A percentile compares a stretch with the other conserved stretches of the same genome.
Evolutionary conservation across 2,797 vertebrate genomes (phyloP).

Genomic region (Yasuhikotakia modesta): DNA sequence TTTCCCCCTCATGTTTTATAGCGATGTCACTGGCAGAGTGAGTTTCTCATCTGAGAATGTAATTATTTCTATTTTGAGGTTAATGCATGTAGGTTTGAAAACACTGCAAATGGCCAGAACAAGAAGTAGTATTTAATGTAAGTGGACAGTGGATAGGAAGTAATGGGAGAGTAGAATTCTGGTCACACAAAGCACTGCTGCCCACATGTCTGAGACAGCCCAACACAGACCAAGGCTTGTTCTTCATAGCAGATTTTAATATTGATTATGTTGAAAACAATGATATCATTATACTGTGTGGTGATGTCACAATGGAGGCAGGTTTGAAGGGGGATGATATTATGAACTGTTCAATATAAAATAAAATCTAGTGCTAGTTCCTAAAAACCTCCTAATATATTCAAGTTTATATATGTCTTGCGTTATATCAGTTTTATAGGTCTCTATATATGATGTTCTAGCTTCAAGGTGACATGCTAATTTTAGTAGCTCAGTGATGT

Average conservation of each 20-base stretch:
- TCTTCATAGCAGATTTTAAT: neutral
- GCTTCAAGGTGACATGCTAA: slow-evolving; percentile 17
- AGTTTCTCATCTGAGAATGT: slow-evolving; percentile 7
- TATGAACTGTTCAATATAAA: too few species aligned
- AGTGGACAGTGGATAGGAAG: too few species aligned
- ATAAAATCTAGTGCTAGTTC: too few species aligned
- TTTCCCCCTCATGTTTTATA: slow-evolving; percentile 11
- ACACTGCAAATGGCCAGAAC: too few species aligned
- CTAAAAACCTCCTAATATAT: slow-evolving; percentile 21
- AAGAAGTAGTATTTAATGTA: too few species aligned
- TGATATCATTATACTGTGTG: neutral
- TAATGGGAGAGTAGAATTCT: too few species aligned
- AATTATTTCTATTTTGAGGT: slow-evolving; percentile 15
- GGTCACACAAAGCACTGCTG: too few species aligned
- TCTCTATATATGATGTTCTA: neutral
- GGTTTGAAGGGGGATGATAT: neutral
- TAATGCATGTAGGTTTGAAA: neutral
- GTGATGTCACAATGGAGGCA: slow-evolving; percentile 12
- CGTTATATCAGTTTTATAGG: slow-evolving; percentile 17
- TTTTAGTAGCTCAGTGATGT: slow-evolving; percentile 25
- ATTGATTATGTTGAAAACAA: too few species aligned
- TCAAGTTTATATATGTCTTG: slow-evolving; percentile 8
- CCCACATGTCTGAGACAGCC: too few species aligned
- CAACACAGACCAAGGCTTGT: neutral
- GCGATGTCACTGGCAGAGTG: slow-evolving; percentile 1